These are phyloP conservation scores for Nomada hirtipes DNA, from an alignment of 2,888 invertebrate genomes.

Conservation along the genomic window DNA sequence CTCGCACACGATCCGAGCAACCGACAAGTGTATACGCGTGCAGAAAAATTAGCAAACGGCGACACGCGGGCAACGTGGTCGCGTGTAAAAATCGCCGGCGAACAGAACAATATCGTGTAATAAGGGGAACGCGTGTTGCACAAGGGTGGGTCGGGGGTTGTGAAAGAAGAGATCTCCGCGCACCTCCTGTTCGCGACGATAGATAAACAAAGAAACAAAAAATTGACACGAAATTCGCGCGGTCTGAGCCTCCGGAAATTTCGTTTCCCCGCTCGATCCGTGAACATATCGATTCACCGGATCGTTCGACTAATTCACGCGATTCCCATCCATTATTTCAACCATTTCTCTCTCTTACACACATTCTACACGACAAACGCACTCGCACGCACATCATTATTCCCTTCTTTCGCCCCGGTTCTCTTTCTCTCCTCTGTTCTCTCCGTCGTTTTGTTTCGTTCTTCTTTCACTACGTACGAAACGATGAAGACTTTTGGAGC, in stretches of 20 bases:
- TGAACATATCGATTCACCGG: neutral
- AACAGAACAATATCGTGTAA: conserved; percentile 17
- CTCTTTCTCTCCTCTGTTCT: conserved; percentile 27
- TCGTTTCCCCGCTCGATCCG: conserved; percentile 29
- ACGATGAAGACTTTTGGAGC: conserved; percentile 71
- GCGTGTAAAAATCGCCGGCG: conserved; percentile 23
- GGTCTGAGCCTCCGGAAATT: conserved; percentile 38
- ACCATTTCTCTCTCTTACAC: neutral
- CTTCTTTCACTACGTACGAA: conserved; percentile 58
- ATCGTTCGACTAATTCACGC: conserved; percentile 1
- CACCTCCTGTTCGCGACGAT: conserved; percentile 1
- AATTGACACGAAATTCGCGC: conserved; percentile 16
- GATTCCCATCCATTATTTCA: neutral
- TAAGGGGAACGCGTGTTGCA: conserved; percentile 12
- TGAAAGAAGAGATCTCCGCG: neutral
- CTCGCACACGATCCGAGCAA: conserved; percentile 13
- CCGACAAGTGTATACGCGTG: conserved; percentile 28
- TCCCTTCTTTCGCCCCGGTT: conserved; percentile 29
- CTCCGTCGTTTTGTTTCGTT: conserved; percentile 37
- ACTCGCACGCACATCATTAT: neutral
- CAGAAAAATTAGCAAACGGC: conserved; percentile 16
- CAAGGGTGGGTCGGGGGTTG: neutral
- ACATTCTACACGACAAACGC: neutral
- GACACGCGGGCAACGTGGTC: conserved; percentile 2
- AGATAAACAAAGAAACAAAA: neutral